Conservation (phyloP, 2,113 vertebrate genomes). For the Probosciger aterrimus region DNA sequence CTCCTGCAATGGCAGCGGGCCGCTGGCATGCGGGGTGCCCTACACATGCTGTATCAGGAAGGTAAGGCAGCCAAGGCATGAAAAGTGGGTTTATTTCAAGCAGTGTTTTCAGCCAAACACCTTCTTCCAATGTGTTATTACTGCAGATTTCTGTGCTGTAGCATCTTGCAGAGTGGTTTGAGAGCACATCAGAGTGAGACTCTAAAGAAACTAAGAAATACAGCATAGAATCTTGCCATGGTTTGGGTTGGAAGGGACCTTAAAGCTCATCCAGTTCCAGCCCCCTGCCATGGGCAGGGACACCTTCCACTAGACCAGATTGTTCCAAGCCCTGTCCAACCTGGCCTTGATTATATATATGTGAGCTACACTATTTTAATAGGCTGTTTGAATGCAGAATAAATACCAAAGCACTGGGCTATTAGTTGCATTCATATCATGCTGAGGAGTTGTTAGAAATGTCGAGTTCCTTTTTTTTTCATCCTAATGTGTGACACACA, state of each 20-base stretch:
- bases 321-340: not conserved
- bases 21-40: conserved; percentile 87
- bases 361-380: not conserved
- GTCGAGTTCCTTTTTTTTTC: not conserved
- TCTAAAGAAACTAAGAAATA: not conserved
- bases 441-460: not conserved
- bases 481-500: not conserved
- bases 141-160: rapidly evolving
- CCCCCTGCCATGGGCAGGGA: not conserved
- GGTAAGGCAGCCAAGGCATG: conserved; percentile 50
- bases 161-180: not conserved
- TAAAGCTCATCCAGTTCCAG: not conserved
- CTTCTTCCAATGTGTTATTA: not conserved
- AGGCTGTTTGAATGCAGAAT: not conserved
- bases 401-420: not conserved
- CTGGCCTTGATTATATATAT: not conserved
- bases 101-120: not conserved
- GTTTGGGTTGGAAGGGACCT: not conserved
- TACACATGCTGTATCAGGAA: conserved; percentile 83
- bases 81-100: not conserved
- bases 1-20: conserved; percentile 83
- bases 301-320: not conserved
- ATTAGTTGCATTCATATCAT: rapidly evolving
- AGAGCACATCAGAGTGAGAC: rapidly evolving
- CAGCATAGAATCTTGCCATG: not conserved